These are phyloP conservation scores for Chelonus formosanus DNA, from an alignment of 2,888 invertebrate genomes.

Conservation along the genomic window DNA sequence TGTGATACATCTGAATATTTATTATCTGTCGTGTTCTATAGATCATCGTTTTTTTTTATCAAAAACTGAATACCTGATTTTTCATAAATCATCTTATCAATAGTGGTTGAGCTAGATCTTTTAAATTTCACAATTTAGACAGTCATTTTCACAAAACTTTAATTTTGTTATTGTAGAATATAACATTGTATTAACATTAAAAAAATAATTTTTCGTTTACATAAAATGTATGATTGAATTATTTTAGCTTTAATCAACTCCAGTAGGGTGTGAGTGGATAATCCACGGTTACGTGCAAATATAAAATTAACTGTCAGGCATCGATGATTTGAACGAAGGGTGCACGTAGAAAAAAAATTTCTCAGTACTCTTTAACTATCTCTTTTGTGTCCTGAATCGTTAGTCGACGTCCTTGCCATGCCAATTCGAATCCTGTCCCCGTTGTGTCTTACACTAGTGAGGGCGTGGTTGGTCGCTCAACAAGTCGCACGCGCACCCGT, in stretches of 20 bases:
- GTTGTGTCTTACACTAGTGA: conserved; percentile 54
- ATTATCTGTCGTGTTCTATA: conserved; percentile 2
- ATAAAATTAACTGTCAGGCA: no score
- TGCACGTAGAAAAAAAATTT: conserved; percentile 6
- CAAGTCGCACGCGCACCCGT: conserved; percentile 32
- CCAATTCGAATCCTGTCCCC: conserved; percentile 58
- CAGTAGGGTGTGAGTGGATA: no score
- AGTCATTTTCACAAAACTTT: not conserved
- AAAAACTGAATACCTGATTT: not conserved
- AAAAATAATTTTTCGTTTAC: no score
- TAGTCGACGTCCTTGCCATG: conserved; percentile 61
- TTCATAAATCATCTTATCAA: no score
- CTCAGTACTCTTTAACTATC: conserved; percentile 17
- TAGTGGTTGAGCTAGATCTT: no score
- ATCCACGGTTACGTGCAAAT: no score
- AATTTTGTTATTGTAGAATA: not conserved
- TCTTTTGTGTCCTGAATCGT: conserved; percentile 40
- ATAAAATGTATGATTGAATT: no score
- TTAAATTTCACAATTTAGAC: not conserved
- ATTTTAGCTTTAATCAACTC: no score
- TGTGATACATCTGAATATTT: not conserved
- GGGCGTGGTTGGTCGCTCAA: conserved; percentile 54
- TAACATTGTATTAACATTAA: no score
- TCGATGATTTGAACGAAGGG: not conserved
- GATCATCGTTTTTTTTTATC: conserved; percentile 9